Evolutionary conservation across 2,888 invertebrate species (phyloP).

Genomic region (Linnaemya tessellans): DNA sequence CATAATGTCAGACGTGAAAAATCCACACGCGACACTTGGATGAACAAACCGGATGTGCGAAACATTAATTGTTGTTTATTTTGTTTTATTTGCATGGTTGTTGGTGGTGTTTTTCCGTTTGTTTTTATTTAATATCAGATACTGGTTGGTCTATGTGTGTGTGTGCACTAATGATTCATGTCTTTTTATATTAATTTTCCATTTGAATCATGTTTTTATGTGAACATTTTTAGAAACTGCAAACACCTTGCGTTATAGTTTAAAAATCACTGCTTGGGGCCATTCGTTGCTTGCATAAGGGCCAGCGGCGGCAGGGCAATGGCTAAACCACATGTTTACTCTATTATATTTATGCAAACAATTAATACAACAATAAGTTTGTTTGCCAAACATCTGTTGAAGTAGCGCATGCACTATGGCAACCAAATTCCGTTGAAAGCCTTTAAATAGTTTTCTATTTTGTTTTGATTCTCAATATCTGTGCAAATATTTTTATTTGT

Average conservation of each 20-base stretch:
- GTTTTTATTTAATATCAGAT: not conserved
- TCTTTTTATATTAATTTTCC: not conserved
- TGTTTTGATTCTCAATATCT: slow-evolving; percentile 45
- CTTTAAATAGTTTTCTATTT: slow-evolving; percentile 12
- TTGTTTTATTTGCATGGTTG: not conserved
- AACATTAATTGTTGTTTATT: slow-evolving; percentile 14
- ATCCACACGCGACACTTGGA: slow-evolving; percentile 38
- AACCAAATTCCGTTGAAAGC: not conserved
- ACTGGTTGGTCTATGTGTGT: not conserved
- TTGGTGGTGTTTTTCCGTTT: not conserved
- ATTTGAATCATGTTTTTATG: not conserved
- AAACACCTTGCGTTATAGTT: slow-evolving; percentile 59
- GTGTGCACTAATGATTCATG: not conserved
- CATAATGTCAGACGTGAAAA: slow-evolving; percentile 42
- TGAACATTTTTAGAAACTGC: not conserved
- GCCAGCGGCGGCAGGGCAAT: not conserved
- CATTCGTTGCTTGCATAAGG: not conserved
- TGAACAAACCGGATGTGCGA: slow-evolving; percentile 45
- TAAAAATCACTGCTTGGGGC: slow-evolving; percentile 58
- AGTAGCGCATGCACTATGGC: slow-evolving; percentile 34
- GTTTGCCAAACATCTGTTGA: slow-evolving; percentile 6
- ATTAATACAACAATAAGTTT: slow-evolving; percentile 6
- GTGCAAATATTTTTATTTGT: not conserved
- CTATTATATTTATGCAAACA: slow-evolving; percentile 22
- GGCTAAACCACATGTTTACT: slow-evolving; percentile 22